Evolutionary conservation across 1,140 invertebrate species (phyloP).

Genomic region (Lucilia sericata): DNA sequence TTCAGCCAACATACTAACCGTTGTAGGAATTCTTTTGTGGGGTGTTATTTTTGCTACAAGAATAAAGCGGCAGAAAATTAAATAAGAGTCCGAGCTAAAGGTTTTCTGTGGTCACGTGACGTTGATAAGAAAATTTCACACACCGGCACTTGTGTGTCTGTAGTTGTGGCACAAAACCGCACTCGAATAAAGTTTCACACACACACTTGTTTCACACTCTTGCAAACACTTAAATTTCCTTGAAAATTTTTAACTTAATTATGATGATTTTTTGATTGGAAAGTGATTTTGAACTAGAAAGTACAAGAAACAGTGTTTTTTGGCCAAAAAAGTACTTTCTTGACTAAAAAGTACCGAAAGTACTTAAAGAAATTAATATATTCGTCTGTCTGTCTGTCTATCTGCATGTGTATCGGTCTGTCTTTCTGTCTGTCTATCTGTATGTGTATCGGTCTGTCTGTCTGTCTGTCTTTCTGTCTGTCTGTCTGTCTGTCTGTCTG

Average conservation of each 20-base stretch:
- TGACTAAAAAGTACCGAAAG: neutral
- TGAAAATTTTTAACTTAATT: neutral
- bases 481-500: too few relatives aligned
- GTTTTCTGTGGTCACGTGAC: constrained; percentile 25
- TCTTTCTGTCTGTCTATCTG: too few relatives aligned
- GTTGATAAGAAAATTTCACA: neutral
- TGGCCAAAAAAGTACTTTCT: neutral
- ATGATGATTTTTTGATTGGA: neutral
- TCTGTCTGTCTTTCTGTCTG: too few relatives aligned
- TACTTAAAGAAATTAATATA: neutral
- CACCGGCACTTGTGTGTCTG: neutral
- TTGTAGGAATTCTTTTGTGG: neutral
- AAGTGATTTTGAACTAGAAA: neutral
- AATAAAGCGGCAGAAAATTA: neutral
- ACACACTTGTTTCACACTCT: neutral
- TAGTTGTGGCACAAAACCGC: neutral
- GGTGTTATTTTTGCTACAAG: too few relatives aligned
- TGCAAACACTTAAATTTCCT: too few relatives aligned
- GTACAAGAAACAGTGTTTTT: too few relatives aligned
- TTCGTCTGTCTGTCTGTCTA: too few relatives aligned
- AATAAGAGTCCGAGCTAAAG: neutral
- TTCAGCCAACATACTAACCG: neutral
- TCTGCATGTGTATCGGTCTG: too few relatives aligned
- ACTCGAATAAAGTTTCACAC: neutral
- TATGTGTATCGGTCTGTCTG: too few relatives aligned